These are phyloP conservation scores for Psammodynastes pulverulentus DNA, from an alignment of 2,113 vertebrate genomes.

Conservation along the genomic window DNA sequence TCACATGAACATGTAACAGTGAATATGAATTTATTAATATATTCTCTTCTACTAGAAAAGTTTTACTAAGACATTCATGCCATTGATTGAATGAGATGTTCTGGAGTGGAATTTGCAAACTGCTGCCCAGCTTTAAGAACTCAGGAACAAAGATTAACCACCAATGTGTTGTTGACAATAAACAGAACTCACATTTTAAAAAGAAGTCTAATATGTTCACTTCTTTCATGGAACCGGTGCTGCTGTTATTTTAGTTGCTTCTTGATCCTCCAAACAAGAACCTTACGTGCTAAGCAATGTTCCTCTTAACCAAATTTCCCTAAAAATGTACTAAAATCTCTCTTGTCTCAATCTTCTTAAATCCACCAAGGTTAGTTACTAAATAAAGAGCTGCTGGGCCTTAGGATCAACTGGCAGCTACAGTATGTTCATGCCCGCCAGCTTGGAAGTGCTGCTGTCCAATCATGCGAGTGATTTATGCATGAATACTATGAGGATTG, in stretches of 20 bases:
- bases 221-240: background rate
- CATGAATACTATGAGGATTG: background rate
- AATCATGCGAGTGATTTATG: background rate
- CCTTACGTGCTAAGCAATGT: background rate
- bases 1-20: background rate
- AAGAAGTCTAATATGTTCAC: background rate
- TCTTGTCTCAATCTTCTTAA: background rate
- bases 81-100: background rate
- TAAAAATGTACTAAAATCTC: background rate
- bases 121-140: background rate
- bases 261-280: background rate
- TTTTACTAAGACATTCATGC: background rate
- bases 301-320: background rate
- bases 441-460: background rate
- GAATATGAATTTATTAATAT: background rate
- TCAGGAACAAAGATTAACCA: background rate
- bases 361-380: background rate
- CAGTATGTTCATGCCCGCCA: background rate
- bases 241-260: background rate
- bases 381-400: background rate
- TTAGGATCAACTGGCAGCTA: background rate
- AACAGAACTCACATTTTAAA: background rate
- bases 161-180: background rate
- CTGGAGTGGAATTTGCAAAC: background rate
- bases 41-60: background rate